These are phyloP conservation scores for Torymus auratus DNA, from an alignment of 2,888 invertebrate species.

Conservation along the genomic window DNA sequence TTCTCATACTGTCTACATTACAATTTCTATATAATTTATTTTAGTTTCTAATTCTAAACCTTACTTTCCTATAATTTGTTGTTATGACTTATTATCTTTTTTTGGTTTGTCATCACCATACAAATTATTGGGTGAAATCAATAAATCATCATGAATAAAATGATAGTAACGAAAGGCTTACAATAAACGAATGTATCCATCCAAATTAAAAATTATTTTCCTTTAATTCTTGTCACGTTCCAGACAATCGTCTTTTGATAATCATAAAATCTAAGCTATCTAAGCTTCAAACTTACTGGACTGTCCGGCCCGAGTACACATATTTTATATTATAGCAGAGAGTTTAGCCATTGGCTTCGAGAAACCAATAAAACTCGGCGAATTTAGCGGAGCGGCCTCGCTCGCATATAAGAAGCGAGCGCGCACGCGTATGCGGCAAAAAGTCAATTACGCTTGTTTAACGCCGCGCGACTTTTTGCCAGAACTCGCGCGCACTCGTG, in stretches of 20 bases:
- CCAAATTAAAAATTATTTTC: no score
- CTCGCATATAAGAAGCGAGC: not conserved
- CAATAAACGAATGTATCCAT: no score
- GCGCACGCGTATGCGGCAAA: slow-evolving; percentile 6
- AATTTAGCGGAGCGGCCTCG: slow-evolving; percentile 1
- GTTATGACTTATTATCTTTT: no score
- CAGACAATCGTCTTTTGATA: not conserved
- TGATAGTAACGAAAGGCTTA: no score
- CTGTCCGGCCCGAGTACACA: not conserved
- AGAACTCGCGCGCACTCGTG: not conserved
- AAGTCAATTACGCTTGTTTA: slow-evolving; percentile 43
- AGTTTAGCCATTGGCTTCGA: not conserved
- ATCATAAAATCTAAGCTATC: not conserved
- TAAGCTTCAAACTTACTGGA: not conserved
- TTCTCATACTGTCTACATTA: no score
- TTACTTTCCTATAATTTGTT: no score
- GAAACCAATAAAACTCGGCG: slow-evolving; percentile 17
- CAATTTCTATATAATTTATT: no score
- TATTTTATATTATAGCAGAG: not conserved
- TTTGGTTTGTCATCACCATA: no score
- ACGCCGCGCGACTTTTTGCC: slow-evolving; percentile 26
- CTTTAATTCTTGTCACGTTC: no score
- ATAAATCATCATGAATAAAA: no score
- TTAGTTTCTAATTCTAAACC: no score
- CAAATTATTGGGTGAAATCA: no score